These are phyloP conservation scores for Osmerus eperlanus DNA, from an alignment of 2,113 vertebrate species.

Conservation along the genomic window DNA sequence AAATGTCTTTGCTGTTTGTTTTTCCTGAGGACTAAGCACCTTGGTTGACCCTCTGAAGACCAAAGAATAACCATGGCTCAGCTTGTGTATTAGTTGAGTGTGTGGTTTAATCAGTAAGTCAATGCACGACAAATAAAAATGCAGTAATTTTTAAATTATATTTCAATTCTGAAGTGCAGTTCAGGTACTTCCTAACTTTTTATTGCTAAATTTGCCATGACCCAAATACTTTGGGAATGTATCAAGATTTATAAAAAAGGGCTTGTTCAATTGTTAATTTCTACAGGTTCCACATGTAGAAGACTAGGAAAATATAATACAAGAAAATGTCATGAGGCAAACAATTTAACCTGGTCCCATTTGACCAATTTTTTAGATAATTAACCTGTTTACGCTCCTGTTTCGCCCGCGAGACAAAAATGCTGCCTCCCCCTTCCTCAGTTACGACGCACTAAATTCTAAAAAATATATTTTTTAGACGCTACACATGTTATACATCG, in stretches of 20 bases:
- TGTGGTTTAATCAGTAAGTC: no score
- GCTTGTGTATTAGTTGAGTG: no score
- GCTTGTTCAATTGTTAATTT: not conserved
- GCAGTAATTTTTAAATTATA: no score
- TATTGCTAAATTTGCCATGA: not conserved
- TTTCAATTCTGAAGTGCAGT: not conserved
- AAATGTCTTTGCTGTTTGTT: slow-evolving; percentile 39
- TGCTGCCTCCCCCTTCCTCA: no score
- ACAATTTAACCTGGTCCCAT: slow-evolving; percentile 5
- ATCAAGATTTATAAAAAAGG: not conserved
- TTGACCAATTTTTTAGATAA: slow-evolving; percentile 25
- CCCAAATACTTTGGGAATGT: not conserved
- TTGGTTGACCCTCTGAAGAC: no score
- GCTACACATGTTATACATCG: no score
- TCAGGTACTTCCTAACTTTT: not conserved
- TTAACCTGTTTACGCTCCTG: no score
- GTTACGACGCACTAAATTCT: no score
- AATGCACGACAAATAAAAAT: no score
- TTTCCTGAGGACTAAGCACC: slow-evolving; percentile 11
- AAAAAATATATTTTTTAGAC: no score
- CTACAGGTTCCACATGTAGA: not conserved
- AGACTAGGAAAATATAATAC: not conserved
- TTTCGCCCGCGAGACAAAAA: no score
- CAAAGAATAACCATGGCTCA: no score
- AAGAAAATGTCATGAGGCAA: not conserved